These are phyloP conservation scores for Brachionichthys hirsutus DNA, from an alignment of 2,113 vertebrate genomes.

Conservation along the genomic window DNA sequence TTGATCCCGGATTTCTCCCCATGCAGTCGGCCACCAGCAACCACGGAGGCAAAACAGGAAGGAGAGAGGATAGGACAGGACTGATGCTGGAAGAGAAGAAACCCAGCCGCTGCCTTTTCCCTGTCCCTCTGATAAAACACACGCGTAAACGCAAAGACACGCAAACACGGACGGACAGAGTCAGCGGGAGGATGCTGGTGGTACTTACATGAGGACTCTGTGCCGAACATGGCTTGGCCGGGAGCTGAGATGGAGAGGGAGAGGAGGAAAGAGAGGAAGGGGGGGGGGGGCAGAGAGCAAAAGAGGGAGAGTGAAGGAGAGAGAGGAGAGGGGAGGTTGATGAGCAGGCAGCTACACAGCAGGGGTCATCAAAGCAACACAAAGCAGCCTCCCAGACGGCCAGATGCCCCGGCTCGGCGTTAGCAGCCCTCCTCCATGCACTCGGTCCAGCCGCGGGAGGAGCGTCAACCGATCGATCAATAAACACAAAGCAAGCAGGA, in stretches of 20 bases:
- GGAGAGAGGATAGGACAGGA: constrained; percentile 30
- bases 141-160: constrained; percentile 2
- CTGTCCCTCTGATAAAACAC: constrained; percentile 3
- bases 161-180: constrained; percentile 25
- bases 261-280: constrained; percentile 54
- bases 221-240: constrained; percentile 98
- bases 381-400: constrained; percentile 86
- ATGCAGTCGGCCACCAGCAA: constrained; percentile 61
- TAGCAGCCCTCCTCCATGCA: constrained; percentile 62
- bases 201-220: constrained; percentile 98
- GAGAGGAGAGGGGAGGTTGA: constrained; percentile 70
- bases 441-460: constrained; percentile 12
- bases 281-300: constrained; percentile 16
- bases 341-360: constrained; percentile 90
- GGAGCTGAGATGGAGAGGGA: constrained; percentile 83
- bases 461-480: constrained; percentile 4
- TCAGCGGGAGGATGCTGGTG: constrained; percentile 55
- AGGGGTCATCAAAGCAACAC: constrained; percentile 92
- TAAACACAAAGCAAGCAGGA: constrained; percentile 5
- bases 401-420: constrained; percentile 78
- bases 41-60: constrained; percentile 65
- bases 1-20: constrained; percentile 62
- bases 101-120: constrained; percentile 6
- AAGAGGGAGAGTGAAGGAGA: constrained; percentile 13
- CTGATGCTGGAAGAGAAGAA: constrained; percentile 47